phyloP scores from a whole-genome alignment of 2,113 vertebrate genomes.

The Ursus arctos region DNA sequence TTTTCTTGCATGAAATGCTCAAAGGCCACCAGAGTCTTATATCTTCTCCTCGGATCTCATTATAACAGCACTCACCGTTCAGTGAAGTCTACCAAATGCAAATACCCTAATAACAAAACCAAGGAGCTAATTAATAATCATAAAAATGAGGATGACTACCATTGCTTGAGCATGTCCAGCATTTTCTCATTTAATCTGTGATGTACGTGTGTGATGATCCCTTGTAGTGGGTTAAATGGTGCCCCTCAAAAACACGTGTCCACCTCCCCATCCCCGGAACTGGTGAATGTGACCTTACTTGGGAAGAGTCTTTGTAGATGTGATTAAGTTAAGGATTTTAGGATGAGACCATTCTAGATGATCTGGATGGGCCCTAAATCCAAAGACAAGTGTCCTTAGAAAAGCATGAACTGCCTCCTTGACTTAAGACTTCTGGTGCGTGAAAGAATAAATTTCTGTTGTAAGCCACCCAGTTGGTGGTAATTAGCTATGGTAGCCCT shows the following conservation, averaged over 20 bases:
- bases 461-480: background rate
- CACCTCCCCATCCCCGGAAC: background rate
- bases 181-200: slow-evolving; percentile 21
- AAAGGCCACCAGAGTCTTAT: background rate
- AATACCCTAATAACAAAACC: background rate
- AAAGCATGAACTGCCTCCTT: background rate
- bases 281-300: background rate
- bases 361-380: background rate
- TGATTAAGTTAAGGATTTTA: background rate
- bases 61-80: background rate
- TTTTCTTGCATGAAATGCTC: background rate
- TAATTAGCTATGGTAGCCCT: background rate
- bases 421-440: background rate
- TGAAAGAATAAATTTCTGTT: background rate
- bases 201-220: background rate
- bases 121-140: background rate
- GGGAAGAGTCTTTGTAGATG: background rate
- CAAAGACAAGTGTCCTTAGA: background rate
- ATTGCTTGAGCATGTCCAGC: background rate
- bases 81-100: background rate
- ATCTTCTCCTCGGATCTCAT: background rate
- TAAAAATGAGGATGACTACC: background rate
- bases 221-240: background rate
- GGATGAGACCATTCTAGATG: background rate
- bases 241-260: background rate